Base-by-base conservation (phyloP, 2,888 invertebrate species). In the Pristionchus japonicus region DNA sequence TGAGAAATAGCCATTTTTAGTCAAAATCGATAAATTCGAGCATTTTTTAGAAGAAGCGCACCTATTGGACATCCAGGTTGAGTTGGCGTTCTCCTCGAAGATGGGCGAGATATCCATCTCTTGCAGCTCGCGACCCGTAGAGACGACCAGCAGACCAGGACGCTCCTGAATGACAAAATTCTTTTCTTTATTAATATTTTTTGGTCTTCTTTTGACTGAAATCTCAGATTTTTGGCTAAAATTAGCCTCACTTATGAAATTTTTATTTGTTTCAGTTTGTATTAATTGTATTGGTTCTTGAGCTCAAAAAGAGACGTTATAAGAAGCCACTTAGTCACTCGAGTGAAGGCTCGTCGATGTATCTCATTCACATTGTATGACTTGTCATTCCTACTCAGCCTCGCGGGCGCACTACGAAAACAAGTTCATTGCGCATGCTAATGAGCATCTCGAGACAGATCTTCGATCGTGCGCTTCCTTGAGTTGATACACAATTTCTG, bases 81-180 rank as follows among this genome's bases (percentile, higher is more conserved):
- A 90, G 15, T 13, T 94, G 94, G 85, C 97, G 97, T 74, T 57
- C 88, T 97, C 97, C 93, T 97, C 97, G n/a, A 97, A 95, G 47
- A 99, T 95, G 83, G 97, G 95, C 0, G 97, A 97, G 92, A 99
- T 98, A 95, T 99, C 98, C 96, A 99, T 97, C 95, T 99, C 99
- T 94, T 99, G 98, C 20, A 99, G 96, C 95, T 99, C 99, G 88
- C 98, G 96, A 0, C 98, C 97, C 80, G 98, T 99, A 11, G 98
- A 97, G 91, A 99, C 96, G 0, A 98, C 97, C 91, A 99, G 88
- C 34, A 90, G 96, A 57, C 97, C 97, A 87, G 96, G 96, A 92
- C 96, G 97, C 31, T 97, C 90, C 91, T 91, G 87, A 86, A 91
- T n/a, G n/a, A n/a, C n/a, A n/a, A n/a, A n/a, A n/a, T n/a, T n/a